Evolutionary conservation across 1,140 invertebrate genomes (phyloP).

Genomic region (Formica selysi): DNA sequence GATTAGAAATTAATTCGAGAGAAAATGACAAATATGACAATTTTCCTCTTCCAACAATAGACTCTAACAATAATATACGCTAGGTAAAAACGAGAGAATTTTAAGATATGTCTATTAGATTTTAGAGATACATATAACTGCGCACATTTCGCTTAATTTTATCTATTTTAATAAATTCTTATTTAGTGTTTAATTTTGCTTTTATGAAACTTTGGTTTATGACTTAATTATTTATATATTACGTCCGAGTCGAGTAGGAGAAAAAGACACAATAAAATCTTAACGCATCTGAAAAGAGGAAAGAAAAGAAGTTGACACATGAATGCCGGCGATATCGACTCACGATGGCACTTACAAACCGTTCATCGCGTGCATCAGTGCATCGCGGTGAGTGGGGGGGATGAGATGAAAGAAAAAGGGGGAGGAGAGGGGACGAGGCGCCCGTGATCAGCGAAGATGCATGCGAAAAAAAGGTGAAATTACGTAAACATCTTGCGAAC

Average conservation of each 20-base stretch:
- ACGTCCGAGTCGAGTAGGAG: background rate
- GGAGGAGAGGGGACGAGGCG: conserved; percentile 36
- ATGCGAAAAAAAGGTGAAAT: conserved; percentile 79
- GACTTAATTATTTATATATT: background rate
- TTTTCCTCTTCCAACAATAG: background rate
- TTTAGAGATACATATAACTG: background rate
- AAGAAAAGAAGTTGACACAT: background rate
- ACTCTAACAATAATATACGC: background rate
- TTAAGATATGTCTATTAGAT: background rate
- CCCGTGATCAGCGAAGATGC: conserved; percentile 76
- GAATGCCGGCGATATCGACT: conserved; percentile 62
- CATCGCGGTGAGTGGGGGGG: conserved; percentile 57
- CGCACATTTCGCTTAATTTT: background rate
- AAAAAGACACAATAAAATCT: background rate
- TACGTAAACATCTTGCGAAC: conserved; percentile 84
- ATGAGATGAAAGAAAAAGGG: conserved; percentile 15
- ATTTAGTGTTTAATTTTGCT: background rate
- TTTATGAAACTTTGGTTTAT: background rate
- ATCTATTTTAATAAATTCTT: background rate
- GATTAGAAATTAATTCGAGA: background rate
- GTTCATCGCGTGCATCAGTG: conserved; percentile 72
- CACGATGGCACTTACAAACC: conserved; percentile 70
- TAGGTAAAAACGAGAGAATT: background rate
- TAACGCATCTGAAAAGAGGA: background rate
- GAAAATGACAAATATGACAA: background rate